A percentile compares a stretch with the other conserved stretches of the same genome.
Evolutionary conservation across 2,888 invertebrate species (phyloP).

Genomic region (Brachypterus glaber): DNA sequence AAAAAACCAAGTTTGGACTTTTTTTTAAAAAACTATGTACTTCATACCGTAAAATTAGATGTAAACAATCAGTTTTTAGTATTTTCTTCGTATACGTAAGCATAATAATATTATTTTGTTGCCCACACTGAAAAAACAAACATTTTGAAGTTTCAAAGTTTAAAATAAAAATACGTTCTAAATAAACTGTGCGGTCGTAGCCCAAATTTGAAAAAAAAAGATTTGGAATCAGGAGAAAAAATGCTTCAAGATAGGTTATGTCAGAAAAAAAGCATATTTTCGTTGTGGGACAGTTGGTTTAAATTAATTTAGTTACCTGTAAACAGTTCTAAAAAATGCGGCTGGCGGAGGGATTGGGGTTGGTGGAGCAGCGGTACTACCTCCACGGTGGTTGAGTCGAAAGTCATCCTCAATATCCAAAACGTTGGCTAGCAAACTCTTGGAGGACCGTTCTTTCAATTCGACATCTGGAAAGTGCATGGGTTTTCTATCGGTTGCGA

Average conservation of each 20-base stretch:
- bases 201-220: no score
- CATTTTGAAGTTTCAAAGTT: no score
- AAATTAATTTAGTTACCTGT: conserved; percentile 48
- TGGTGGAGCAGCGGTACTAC: conserved; percentile 46
- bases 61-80: no score
- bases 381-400: conserved; percentile 61
- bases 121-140: no score
- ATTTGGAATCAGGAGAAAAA: no score
- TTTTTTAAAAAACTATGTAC: background rate
- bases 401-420: conserved; percentile 94
- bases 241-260: no score
- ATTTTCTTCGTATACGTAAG: no score
- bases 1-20: background rate
- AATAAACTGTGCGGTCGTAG: no score
- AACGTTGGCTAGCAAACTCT: conserved; percentile 88
- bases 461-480: conserved; percentile 40
- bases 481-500: conserved; percentile 37
- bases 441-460: conserved; percentile 81
- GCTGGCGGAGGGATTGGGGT: conserved; percentile 50
- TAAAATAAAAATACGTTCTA: no score
- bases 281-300: background rate
- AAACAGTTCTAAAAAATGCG: conserved; percentile 63
- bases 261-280: background rate
- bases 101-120: no score
- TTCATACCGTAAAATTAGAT: no score